Base-by-base conservation (phyloP, 1,140 invertebrate genomes). In the Radopholus similis region DNA sequence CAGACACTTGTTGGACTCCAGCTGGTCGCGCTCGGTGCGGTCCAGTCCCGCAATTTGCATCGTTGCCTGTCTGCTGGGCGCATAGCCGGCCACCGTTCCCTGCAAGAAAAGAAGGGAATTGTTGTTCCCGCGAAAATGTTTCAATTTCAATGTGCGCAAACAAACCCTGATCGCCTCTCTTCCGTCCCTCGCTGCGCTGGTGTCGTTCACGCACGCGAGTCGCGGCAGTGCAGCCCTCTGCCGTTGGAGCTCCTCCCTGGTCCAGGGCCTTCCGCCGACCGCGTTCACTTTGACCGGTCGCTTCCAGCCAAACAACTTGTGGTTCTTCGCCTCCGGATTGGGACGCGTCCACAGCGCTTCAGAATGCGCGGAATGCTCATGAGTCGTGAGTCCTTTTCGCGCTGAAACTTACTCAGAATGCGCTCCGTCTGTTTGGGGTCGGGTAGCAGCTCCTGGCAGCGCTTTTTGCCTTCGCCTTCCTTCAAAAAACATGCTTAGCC, bases 351-450 rank as follows among this genome's bases (percentile, higher is more conserved):
- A 75, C 26, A 59, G 57, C 8, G n/a, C n/a, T n/a, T n/a, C n/a
- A n/a, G n/a, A n/a, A n/a, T n/a, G n/a, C n/a, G n/a, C n/a, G n/a
- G n/a, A n/a, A n/a, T n/a, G n/a, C n/a, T n/a, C n/a, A n/a, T n/a
- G n/a, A n/a, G n/a, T n/a, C n/a, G n/a, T n/a, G n/a, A n/a, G n/a
- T n/a, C n/a, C n/a, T n/a, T n/a, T n/a, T n/a, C n/a, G n/a, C n/a
- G n/a, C n/a, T n/a, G n/a, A n/a, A n/a, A n/a, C n/a, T n/a, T n/a
- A n/a, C 49, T 47, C n/a, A 71, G 40, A 37, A 75, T 56, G 38
- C 72, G 56, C 38, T 75, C 73, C 6, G 72, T 74, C 28, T 70
- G 69, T 34, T 73, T 73, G 18, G 49, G 53, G 66, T 73, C 72
- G 21, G 55, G 42, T 26, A 73, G 37, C 35, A 73, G 49, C 5